Conservation (phyloP, 2,113 vertebrate species). For the Chlamydotis undulata region DNA sequence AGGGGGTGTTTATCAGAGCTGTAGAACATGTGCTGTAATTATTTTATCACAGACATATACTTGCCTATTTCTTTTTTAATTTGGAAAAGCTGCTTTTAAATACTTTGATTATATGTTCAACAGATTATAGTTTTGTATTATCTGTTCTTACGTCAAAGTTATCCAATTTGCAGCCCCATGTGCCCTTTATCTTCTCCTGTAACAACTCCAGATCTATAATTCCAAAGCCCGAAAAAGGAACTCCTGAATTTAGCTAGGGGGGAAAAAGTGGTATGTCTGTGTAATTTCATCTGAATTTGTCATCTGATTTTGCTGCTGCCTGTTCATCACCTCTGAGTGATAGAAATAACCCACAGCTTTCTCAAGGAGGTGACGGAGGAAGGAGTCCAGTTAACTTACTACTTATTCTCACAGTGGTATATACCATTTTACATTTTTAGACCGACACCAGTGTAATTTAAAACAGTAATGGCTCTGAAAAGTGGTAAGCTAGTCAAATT, state of each 20-base stretch:
- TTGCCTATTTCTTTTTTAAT: constrained; percentile 30
- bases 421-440: neutral
- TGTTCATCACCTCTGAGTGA: constrained; percentile 51
- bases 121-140: constrained; percentile 25
- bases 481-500: neutral
- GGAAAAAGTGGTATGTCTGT: neutral
- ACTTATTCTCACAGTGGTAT: neutral
- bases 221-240: neutral
- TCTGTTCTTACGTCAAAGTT: constrained; percentile 17
- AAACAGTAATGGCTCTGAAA: neutral
- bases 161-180: neutral
- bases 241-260: neutral
- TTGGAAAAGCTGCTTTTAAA: constrained; percentile 60
- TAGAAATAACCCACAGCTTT: constrained; percentile 51
- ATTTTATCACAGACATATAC: neutral
- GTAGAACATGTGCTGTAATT: neutral
- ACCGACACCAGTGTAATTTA: neutral
- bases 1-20: neutral
- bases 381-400: constrained; percentile 14
- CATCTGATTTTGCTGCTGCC: constrained; percentile 29
- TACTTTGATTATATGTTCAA: constrained; percentile 14
- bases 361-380: constrained; percentile 19
- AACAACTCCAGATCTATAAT: constrained; percentile 19
- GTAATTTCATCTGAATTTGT: constrained; percentile 24
- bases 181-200: constrained; percentile 25